A percentile compares a stretch with the other conserved stretches of the same genome.
These are phyloP conservation scores for Chrysaora quinquecirrha DNA, from an alignment of 30 jellyfish, hydroid and myxozoan species.

Conservation along the genomic window DNA sequence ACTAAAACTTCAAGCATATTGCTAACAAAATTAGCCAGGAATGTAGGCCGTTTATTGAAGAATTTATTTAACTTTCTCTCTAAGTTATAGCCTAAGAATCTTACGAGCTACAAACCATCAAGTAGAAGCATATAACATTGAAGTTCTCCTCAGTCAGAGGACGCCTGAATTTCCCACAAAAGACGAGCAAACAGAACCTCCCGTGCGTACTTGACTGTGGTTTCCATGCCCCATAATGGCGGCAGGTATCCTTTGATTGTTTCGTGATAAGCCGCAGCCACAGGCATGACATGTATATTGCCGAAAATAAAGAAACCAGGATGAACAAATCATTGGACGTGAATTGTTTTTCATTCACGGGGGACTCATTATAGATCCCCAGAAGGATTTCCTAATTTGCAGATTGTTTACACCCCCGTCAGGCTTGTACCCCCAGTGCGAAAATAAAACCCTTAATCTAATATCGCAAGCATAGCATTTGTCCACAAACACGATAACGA, in stretches of 20 bases:
- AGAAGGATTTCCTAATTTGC: too few species aligned
- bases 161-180: slow-evolving; percentile 52
- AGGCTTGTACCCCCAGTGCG: too few species aligned
- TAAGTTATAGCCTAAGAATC: too few species aligned
- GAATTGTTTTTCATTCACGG: not conserved
- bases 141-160: not conserved
- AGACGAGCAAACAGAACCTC: slow-evolving; percentile 76
- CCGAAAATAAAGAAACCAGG: slow-evolving; percentile 38
- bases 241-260: slow-evolving; percentile 73
- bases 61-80: too few species aligned
- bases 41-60: too few species aligned
- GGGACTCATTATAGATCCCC: not conserved
- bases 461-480: too few species aligned
- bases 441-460: too few species aligned
- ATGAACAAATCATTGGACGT: slow-evolving; percentile 9
- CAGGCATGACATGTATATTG: slow-evolving; percentile 43
- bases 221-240: slow-evolving; percentile 85
- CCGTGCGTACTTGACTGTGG: slow-evolving; percentile 71
- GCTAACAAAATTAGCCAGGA: too few species aligned
- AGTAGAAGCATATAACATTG: not conserved
- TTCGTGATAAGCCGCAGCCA: slow-evolving; percentile 75
- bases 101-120: not conserved
- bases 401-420: too few species aligned
- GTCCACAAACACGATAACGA: too few species aligned
- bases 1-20: too few species aligned